These are phyloP conservation scores for Argyresthia albistria DNA, from an alignment of 2,888 invertebrate genomes.

Conservation along the genomic window DNA sequence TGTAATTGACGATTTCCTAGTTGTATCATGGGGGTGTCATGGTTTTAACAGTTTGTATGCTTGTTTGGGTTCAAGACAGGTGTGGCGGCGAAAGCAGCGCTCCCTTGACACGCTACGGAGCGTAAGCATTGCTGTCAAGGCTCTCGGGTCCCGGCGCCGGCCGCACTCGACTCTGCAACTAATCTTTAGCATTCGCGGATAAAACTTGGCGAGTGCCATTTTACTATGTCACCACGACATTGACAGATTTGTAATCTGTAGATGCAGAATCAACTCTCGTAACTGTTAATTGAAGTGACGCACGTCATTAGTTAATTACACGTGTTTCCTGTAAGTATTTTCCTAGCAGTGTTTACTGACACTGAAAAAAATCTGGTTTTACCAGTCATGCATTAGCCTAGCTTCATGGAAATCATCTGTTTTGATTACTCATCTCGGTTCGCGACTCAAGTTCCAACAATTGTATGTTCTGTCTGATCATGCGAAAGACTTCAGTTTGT, in stretches of 20 bases:
- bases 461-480: too few relatives aligned
- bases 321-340: slow-evolving; percentile 1
- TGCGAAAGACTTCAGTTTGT: too few relatives aligned
- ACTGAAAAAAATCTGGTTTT: not conserved
- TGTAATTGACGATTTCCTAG: slow-evolving; percentile 11
- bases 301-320: not conserved
- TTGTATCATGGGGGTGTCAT: not conserved
- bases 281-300: not conserved
- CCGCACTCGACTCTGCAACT: not conserved
- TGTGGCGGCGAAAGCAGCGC: slow-evolving; percentile 68
- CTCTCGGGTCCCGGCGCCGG: slow-evolving; percentile 26
- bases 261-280: not conserved
- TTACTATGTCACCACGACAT: not conserved
- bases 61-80: slow-evolving; percentile 42
- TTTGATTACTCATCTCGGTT: too few relatives aligned
- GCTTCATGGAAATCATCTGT: too few relatives aligned
- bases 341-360: not conserved
- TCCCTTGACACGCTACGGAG: slow-evolving; percentile 70
- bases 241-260: not conserved
- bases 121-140: slow-evolving; percentile 70
- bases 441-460: too few relatives aligned
- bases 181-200: not conserved
- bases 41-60: slow-evolving; percentile 12
- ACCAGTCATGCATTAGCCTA: too few relatives aligned
- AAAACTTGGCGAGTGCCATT: not conserved